Percentiles rank a stretch among this genome's conserved stretches.
phyloP scores from a whole-genome alignment of 1,140 invertebrate genomes.

The Venturia canescens region DNA sequence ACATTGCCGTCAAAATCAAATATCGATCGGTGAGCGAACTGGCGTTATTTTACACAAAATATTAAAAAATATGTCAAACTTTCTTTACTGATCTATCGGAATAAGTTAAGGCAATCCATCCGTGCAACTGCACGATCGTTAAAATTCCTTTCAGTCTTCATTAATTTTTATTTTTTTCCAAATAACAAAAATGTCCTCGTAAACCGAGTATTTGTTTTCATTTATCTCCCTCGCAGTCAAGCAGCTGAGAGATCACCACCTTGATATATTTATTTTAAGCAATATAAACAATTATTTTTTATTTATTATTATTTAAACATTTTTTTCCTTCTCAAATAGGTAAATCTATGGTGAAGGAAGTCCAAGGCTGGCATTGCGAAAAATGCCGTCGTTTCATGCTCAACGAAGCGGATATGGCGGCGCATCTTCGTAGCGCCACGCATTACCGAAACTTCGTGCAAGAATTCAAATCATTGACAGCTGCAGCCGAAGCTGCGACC shows the following conservation, averaged over 20 bases:
- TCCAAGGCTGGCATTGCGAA: slow-evolving; percentile 72
- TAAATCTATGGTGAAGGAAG: slow-evolving; percentile 73
- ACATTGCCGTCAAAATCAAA: slow-evolving; percentile 72
- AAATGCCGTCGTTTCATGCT: slow-evolving; percentile 75
- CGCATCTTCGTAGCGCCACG: slow-evolving; percentile 71
- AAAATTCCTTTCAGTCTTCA: too few species aligned
- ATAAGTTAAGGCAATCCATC: too few species aligned
- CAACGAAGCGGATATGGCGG: slow-evolving; percentile 70
- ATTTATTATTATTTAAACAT: not conserved
- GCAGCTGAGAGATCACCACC: too few species aligned
- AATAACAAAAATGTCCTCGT: too few species aligned
- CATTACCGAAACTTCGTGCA: slow-evolving; percentile 73
- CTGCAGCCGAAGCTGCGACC: slow-evolving; percentile 23
- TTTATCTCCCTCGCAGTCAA: too few species aligned
- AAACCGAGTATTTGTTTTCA: too few species aligned
- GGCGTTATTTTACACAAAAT: slow-evolving; percentile 13
- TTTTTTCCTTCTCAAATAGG: slow-evolving; percentile 52
- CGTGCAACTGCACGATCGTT: too few species aligned
- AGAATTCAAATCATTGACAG: slow-evolving; percentile 69
- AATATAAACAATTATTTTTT: too few species aligned
- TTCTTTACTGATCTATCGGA: too few species aligned
- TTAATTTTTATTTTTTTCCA: too few species aligned
- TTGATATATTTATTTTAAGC: too few species aligned
- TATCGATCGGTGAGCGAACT: slow-evolving; percentile 61
- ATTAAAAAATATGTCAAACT: too few species aligned